These are phyloP conservation scores for Neocloeon triangulifer DNA, from an alignment of 1,140 invertebrate species.

Conservation along the genomic window DNA sequence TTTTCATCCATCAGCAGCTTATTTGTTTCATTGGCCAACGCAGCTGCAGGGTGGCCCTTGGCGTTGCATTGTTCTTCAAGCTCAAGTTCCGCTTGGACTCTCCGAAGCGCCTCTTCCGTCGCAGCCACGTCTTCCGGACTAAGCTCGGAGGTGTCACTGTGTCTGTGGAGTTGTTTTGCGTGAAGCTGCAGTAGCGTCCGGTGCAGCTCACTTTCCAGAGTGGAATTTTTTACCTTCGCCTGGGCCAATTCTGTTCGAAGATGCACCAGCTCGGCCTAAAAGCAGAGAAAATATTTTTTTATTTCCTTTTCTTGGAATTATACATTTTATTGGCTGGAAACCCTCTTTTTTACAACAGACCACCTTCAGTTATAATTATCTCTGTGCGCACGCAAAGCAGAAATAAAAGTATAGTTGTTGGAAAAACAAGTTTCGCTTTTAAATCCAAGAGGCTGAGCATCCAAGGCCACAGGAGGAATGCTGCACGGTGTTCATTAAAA, in stretches of 20 bases:
- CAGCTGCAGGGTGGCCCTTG: constrained; percentile 15
- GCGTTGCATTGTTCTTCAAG: constrained; percentile 13
- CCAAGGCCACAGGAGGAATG: too few relatives aligned
- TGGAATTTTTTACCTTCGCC: constrained; percentile 27
- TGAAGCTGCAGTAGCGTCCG: constrained; percentile 36
- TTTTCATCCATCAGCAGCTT: constrained; percentile 47
- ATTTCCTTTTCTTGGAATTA: neutral
- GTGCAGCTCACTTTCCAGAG: constrained; percentile 35
- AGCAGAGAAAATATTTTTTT: constrained; percentile 15
- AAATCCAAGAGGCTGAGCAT: neutral
- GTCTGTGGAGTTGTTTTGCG: constrained; percentile 29
- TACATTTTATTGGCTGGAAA: too few relatives aligned
- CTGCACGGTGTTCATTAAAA: too few relatives aligned
- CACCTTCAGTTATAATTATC: too few relatives aligned
- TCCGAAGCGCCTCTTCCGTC: neutral
- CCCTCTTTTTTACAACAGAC: too few relatives aligned
- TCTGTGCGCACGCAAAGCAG: too few relatives aligned
- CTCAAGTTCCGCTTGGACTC: neutral
- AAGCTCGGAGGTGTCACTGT: constrained; percentile 10
- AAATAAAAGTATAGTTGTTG: too few relatives aligned
- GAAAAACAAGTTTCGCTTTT: too few relatives aligned
- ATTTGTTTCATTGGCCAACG: constrained; percentile 34
- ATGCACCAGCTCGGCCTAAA: constrained; percentile 48
- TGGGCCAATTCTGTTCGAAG: constrained; percentile 43
- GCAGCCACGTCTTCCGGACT: constrained; percentile 9